Percentiles rank a stretch among this genome's conserved stretches.
These are phyloP conservation scores for Villa cingulata DNA, from an alignment of 2,888 invertebrate genomes.

Conservation along the genomic window DNA sequence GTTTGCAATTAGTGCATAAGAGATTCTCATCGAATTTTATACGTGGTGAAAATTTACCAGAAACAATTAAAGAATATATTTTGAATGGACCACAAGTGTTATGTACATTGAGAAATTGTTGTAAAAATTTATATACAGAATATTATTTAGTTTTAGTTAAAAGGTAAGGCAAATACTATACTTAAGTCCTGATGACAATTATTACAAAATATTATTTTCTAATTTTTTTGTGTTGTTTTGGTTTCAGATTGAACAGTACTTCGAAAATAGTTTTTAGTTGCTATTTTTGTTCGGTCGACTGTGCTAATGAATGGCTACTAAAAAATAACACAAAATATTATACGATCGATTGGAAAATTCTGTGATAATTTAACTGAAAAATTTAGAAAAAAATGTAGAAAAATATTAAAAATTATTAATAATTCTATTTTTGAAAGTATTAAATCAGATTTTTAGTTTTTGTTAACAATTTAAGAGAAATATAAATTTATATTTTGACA, in stretches of 20 bases:
- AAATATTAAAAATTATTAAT: no score
- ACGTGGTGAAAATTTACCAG: neutral
- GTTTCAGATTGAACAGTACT: neutral
- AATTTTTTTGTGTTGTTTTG: no score
- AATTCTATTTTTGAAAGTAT: no score
- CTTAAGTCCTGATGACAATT: no score
- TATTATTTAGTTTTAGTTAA: slow-evolving; percentile 34
- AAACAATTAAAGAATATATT: neutral
- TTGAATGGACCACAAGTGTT: slow-evolving; percentile 22
- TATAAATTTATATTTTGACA: no score
- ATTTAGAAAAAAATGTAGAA: no score
- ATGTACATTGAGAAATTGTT: slow-evolving; percentile 28
- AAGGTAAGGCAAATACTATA: slow-evolving; percentile 20
- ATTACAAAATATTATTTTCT: slow-evolving; percentile 9
- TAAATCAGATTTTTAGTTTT: no score
- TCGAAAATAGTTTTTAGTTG: slow-evolving; percentile 26
- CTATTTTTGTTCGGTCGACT: slow-evolving; percentile 29
- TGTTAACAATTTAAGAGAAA: no score
- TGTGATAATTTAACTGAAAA: neutral
- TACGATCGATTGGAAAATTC: slow-evolving; percentile 24
- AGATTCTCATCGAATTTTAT: neutral
- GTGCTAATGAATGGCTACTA: slow-evolving; percentile 27
- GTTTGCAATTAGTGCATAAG: neutral
- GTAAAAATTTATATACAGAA: slow-evolving; percentile 28
- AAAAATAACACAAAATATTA: slow-evolving; percentile 27